Evolutionary conservation across 2,888 invertebrate genomes (phyloP).

Genomic region (Psylliodes chrysocephalus): DNA sequence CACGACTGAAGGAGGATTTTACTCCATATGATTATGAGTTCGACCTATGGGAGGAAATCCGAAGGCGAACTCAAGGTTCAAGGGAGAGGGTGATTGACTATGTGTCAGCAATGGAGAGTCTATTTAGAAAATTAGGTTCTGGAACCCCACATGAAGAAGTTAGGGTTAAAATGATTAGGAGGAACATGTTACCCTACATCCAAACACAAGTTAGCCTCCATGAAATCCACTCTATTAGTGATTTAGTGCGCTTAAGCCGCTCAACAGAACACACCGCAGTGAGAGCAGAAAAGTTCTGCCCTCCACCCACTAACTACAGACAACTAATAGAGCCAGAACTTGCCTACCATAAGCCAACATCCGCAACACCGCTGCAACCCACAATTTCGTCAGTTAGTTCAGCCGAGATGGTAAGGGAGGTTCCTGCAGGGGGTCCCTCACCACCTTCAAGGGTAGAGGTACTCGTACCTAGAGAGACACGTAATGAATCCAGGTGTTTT

Average conservation of each 20-base stretch:
- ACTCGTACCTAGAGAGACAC: not conserved
- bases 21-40: constrained; percentile 26
- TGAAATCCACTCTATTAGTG: not conserved
- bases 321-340: constrained; percentile 10
- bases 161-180: too few relatives aligned
- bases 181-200: too few relatives aligned
- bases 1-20: constrained; percentile 4
- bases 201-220: not conserved
- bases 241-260: not conserved
- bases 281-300: not conserved
- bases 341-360: not conserved
- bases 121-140: too few relatives aligned
- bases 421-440: too few relatives aligned
- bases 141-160: not conserved
- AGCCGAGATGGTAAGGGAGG: too few relatives aligned
- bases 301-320: constrained; percentile 6
- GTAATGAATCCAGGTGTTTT: not conserved
- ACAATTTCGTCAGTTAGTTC: not conserved
- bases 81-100: not conserved
- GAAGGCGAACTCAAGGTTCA: constrained; percentile 12
- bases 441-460: not conserved
- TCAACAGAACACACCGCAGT: not conserved
- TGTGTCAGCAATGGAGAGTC: not conserved
- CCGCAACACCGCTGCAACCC: not conserved
- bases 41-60: constrained; percentile 21